Base-by-base conservation (phyloP, 92 coral and sea anemone genomes). In the Paragorgia papillata region DNA sequence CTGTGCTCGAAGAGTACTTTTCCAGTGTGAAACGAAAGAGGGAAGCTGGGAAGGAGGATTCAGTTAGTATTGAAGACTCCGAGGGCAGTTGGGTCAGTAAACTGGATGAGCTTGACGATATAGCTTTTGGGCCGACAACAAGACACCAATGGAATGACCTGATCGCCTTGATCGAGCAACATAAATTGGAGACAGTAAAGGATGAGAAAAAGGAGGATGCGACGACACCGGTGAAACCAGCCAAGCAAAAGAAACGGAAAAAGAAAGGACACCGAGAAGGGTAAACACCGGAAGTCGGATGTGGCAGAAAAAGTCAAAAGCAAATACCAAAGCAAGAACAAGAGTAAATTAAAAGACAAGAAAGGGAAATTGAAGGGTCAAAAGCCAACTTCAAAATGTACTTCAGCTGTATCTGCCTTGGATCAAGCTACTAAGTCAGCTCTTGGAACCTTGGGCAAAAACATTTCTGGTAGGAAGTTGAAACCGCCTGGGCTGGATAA, bases 111-210 rank as follows among this genome's bases (percentile, higher is more conserved):
- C 90, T 95, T 19, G 99, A 95, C 65, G 99, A 95, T 29, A 88
- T 95, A 20, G 65, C 89, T 69, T 79, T 95, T 69, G 99, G 99
- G 7, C 89, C 90, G 8, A 91, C 99, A 5, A 95, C 99, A 13
- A 79, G 99, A 15, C 92, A 89, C 50, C 99, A 95, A 26, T 95
- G 99, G 99, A 73, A 91, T 50, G 97, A 92, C 22, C 88, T 95
- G 9, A 91, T 95, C 76, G 92, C 69, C 25, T 91, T 91, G 66
- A 85, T 95, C 30, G 92, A 91, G 79, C 90, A 90, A 20, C 90
- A 93, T 60, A 91, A 90, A 51, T 24, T 53, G 34, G 64, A 71
- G 53, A 66, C 78, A 13, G 69, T 56, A n/a, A 88, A 91, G 40
- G 82, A 78, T 31, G 83, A 57, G 27, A 68, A 54, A 48, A 56